Percentiles rank a stretch among this genome's conserved stretches.
These are phyloP conservation scores for Dasysyrphus tricinctus DNA, from an alignment of 2,888 invertebrate species.

Conservation along the genomic window DNA sequence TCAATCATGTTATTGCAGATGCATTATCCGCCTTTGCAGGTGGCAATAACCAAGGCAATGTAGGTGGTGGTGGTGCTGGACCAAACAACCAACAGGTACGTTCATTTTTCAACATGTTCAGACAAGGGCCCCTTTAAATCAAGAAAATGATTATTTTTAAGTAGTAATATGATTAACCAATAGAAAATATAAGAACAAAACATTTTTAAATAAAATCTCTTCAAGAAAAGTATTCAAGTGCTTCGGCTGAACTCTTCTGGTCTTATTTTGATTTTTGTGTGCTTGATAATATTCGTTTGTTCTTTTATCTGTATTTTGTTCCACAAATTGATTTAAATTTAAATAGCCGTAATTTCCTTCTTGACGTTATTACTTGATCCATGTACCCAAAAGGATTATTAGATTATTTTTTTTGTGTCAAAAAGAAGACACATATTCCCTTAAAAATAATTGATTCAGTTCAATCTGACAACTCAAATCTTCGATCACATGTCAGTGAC, in stretches of 20 bases:
- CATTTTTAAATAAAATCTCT: slow-evolving; percentile 36
- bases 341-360: slow-evolving; percentile 28
- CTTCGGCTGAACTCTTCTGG: slow-evolving; percentile 33
- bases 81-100: slow-evolving; percentile 79
- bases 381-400: not conserved
- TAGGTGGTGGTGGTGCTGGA: slow-evolving; percentile 75
- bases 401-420: not conserved
- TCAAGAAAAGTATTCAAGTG: slow-evolving; percentile 18
- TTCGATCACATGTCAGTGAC: too few species aligned
- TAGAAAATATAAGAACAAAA: slow-evolving; percentile 13
- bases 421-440: not conserved
- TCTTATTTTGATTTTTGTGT: slow-evolving; percentile 28
- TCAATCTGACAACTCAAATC: not conserved
- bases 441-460: not conserved
- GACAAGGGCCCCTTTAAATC: slow-evolving; percentile 54
- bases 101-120: slow-evolving; percentile 78
- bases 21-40: slow-evolving; percentile 76
- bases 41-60: slow-evolving; percentile 76
- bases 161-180: not conserved
- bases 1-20: slow-evolving; percentile 36
- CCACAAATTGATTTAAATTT: slow-evolving; percentile 7
- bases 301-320: slow-evolving; percentile 11
- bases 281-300: slow-evolving; percentile 15
- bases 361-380: not conserved
- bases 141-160: slow-evolving; percentile 20